Base-by-base conservation (phyloP, 2,888 invertebrate species). In the Spodoptera picta region DNA sequence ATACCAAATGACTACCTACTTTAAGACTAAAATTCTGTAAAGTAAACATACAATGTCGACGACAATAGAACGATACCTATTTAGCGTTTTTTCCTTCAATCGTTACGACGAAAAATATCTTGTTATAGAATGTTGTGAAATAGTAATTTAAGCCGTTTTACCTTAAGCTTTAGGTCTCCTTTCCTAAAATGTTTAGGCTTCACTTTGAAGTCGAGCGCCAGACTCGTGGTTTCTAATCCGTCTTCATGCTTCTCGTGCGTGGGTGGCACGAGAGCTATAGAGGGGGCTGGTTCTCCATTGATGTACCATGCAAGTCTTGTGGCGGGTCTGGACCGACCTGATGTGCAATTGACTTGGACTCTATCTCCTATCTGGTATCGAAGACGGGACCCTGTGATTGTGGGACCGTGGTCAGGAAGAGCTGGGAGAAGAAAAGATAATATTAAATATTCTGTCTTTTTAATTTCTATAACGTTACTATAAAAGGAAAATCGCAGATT, bases 301-400 rank as follows among this genome's bases (percentile, higher is more conserved):
- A 98, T 97, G 95, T 97, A 97, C 98, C 98, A 98, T 77, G 96
- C 96, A 60, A 98, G 96, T 83, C 96, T 96, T 63, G 98, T 97
- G 12, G 97, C 97, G 6, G 98, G 98, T 83, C 97, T 96, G 49
- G 98, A 98, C 77, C 96, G 95, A 14, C 97, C 97, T 44, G 98
- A 98, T 6, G 97, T 97, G 93, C 98, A 98, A 93, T 97, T 98
- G 77, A 98, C 97, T 73, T 96, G 96, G 42, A 98, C 97, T 52
- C 96, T 95, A 87, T 98, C 98, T 12, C 97, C 97, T 70, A 97
- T 96, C 90, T 97, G 97, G 92, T 98, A 98, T 68, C 98, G 96
- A 19, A 97, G 96, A 76, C 96, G 96, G 41, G 97, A 97, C 45
- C 98, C 98, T 9, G 96, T 95, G 89, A 98, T 98, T 82, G 96